Evolutionary conservation across 2,797 vertebrate species (phyloP).

Genomic region (Syncerus caffer): DNA sequence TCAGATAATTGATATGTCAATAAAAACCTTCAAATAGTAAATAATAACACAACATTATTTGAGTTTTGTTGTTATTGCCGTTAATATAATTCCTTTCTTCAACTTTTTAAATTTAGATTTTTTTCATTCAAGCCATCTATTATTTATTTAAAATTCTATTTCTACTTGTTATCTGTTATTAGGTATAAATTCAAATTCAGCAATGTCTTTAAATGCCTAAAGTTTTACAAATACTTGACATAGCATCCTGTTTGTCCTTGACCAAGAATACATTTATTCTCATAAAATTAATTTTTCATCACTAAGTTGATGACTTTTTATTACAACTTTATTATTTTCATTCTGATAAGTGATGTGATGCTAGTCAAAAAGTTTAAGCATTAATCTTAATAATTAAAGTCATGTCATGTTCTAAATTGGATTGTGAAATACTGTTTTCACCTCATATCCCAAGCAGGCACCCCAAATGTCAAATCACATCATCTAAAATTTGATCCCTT

Average conservation of each 20-base stretch:
- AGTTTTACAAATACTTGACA: constrained; percentile 14
- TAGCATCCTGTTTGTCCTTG: neutral
- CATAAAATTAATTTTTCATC: neutral
- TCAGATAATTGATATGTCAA: neutral
- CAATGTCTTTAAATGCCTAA: constrained; percentile 19
- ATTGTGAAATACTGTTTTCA: constrained; percentile 35
- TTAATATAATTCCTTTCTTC: neutral
- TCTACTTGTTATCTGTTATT: neutral
- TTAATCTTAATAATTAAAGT: constrained; percentile 29
- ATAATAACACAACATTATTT: neutral
- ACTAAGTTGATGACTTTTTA: neutral
- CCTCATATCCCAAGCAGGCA: neutral
- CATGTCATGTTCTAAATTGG: neutral
- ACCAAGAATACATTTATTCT: neutral
- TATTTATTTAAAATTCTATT: neutral
- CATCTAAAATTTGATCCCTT: neutral
- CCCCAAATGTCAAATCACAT: constrained; percentile 2
- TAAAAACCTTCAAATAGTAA: neutral
- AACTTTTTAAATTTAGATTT: neutral
- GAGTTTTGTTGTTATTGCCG: neutral
- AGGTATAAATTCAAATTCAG: neutral
- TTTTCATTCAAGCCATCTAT: neutral
- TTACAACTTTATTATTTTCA: constrained; percentile 18
- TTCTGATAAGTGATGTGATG: neutral
- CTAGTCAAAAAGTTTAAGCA: constrained; percentile 20